These are phyloP conservation scores for Arrhopalites spinosus DNA, from an alignment of 2,888 invertebrate species.

Conservation along the genomic window DNA sequence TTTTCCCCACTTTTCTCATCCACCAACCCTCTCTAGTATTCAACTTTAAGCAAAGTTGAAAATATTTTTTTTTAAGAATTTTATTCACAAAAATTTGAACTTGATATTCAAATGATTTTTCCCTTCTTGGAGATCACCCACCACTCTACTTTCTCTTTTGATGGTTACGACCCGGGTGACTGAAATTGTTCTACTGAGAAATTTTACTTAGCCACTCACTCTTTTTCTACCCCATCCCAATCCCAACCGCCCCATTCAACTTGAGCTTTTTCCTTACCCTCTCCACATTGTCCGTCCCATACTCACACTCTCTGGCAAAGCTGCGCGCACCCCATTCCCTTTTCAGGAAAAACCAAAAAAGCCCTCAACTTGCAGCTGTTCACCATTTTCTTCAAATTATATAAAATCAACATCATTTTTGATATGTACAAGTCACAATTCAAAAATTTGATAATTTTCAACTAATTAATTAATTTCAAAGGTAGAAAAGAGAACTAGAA, in stretches of 20 bases:
- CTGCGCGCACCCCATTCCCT: not conserved
- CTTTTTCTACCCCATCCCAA: constrained; percentile 22
- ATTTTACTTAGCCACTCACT: not conserved
- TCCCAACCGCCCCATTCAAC: constrained; percentile 8
- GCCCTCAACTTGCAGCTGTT: not conserved
- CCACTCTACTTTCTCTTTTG: too few species aligned
- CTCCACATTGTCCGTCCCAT: not conserved
- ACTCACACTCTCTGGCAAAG: not conserved
- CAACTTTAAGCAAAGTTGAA: too few species aligned
- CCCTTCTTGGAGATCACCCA: not conserved
- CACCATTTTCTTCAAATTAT: not conserved
- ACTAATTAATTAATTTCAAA: too few species aligned
- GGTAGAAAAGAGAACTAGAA: too few species aligned
- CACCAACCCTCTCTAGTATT: not conserved
- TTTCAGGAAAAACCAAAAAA: not conserved
- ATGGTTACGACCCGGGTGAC: not conserved
- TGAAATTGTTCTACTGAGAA: constrained; percentile 17
- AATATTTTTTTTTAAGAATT: too few species aligned
- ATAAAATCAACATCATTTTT: too few species aligned
- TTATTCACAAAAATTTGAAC: too few species aligned
- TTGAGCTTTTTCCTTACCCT: not conserved
- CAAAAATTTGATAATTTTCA: too few species aligned
- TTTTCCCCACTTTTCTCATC: not conserved
- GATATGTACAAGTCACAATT: too few species aligned
- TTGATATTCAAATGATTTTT: too few species aligned